These are phyloP conservation scores for Cryptosula pallasiana DNA, from an alignment of 2,888 invertebrate genomes.

Conservation along the genomic window DNA sequence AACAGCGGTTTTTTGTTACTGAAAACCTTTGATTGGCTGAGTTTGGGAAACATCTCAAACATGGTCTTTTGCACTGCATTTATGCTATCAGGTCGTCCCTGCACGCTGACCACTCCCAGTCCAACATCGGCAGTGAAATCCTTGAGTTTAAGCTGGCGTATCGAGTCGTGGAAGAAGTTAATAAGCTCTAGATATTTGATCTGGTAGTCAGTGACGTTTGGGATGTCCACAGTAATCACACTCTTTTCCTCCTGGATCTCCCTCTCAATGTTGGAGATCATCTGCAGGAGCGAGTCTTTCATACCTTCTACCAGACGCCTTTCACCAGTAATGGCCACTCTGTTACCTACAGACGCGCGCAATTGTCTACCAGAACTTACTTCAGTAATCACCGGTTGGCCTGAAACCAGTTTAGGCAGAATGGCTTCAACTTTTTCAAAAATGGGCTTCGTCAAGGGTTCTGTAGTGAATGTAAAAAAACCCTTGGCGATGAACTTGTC, in stretches of 20 bases:
- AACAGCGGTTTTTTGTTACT: not conserved
- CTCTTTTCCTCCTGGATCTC: conserved; percentile 7
- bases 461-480: not conserved
- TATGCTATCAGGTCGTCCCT: not conserved
- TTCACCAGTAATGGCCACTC: not conserved
- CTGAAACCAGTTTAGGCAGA: not conserved
- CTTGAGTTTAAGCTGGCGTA: not conserved
- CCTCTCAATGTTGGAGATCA: not conserved
- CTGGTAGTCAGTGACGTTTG: not conserved
- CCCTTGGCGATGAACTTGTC: not conserved
- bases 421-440: not conserved
- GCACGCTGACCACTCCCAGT: not conserved
- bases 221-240: not conserved
- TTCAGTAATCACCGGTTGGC: not conserved
- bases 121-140: not conserved
- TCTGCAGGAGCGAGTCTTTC: not conserved
- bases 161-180: not conserved
- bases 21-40: not conserved
- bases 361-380: not conserved
- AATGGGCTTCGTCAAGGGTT: not conserved
- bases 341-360: not conserved
- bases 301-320: not conserved
- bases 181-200: not conserved
- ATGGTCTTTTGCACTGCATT: not conserved
- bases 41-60: not conserved